Base-by-base conservation (phyloP, 53 echinoderm and acorn worm genomes). In the Henricia sp. region DNA sequence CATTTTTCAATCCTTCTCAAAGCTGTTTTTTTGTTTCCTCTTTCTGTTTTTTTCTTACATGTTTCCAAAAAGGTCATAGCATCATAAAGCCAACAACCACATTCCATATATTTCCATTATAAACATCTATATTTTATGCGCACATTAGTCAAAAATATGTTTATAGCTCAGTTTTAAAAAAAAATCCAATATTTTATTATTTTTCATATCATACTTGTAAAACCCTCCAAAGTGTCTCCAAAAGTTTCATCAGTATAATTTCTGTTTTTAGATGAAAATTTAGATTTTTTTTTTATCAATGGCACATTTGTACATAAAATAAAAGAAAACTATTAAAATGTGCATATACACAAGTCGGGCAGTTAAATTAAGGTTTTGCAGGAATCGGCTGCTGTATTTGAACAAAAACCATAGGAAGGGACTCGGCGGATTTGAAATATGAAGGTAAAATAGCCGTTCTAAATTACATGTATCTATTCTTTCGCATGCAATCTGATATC, bases 381-480 rank as follows among this genome's bases (percentile, higher is more conserved):
- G 80, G 64, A 43, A 28, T 29, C 64, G 48, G 41, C 44, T 16
- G 51, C 64, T 26, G 11, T 63, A 52, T 73, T 80, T 63, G 64
- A 41, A 29, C 16, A 62, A 57, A 29, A 26, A 64, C n/a, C n/a
- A 43, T 63, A 28, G 27, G 70, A 70, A 26, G 70, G n/a, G 1
- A 26, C 29, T 57, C 28, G 59, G 76, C n/a, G 25, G 50, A 76
- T 28, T 39, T 58, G 32, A 33, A 80, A 44, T 37, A n/a, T 29
- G 75, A 80, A 80, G 80, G 80, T 80, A 80, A 80, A 80, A 80
- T 63, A 80, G 80, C 80, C 62, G 34, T 50, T 80, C 80, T 35
- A 32, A 50, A 32, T n/a, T n/a, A n/a, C n/a, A n/a, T n/a, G n/a
- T n/a, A n/a, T 43, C 30, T 32, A 20, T 63, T 32, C 32, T 80